phyloP scores from a whole-genome alignment of 2,888 invertebrate species.

The Bimastos eiseni region DNA sequence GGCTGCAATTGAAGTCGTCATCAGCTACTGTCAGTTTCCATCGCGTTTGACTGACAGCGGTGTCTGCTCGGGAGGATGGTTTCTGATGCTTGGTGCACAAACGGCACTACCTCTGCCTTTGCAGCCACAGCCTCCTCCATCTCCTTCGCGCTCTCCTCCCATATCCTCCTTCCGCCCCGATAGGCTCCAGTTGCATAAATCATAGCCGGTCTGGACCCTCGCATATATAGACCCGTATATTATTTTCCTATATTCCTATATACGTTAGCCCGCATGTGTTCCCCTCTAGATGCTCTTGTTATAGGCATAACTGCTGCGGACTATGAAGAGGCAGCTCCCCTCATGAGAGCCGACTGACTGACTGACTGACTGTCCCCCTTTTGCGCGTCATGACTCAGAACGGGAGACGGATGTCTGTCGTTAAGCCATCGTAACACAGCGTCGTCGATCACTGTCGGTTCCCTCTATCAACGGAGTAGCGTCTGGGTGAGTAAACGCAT shows the following conservation, averaged over 20 bases:
- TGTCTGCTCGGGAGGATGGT: constrained; percentile 8
- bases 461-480: not conserved
- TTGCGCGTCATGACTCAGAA: not conserved
- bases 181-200: constrained; percentile 20
- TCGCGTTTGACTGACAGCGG: constrained; percentile 23
- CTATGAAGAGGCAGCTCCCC: not conserved
- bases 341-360: not conserved
- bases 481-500: not conserved
- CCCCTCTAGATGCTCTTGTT: not conserved
- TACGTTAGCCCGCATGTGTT: constrained; percentile 6
- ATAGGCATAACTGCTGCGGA: not conserved
- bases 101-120: constrained; percentile 9
- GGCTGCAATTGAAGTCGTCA: constrained; percentile 27
- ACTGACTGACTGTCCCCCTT: not conserved
- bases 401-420: not conserved
- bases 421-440: not conserved
- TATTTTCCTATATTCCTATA: constrained; percentile 5
- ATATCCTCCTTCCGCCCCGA: constrained; percentile 19
- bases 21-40: constrained; percentile 26
- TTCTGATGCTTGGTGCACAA: constrained; percentile 1
- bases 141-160: constrained; percentile 1
- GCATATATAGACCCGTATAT: constrained; percentile 13
- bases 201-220: constrained; percentile 13
- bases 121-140: not conserved
- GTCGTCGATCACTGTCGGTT: not conserved